phyloP scores from a whole-genome alignment of 2,113 vertebrate genomes.

The Cryptomyrus ogoouensis region DNA sequence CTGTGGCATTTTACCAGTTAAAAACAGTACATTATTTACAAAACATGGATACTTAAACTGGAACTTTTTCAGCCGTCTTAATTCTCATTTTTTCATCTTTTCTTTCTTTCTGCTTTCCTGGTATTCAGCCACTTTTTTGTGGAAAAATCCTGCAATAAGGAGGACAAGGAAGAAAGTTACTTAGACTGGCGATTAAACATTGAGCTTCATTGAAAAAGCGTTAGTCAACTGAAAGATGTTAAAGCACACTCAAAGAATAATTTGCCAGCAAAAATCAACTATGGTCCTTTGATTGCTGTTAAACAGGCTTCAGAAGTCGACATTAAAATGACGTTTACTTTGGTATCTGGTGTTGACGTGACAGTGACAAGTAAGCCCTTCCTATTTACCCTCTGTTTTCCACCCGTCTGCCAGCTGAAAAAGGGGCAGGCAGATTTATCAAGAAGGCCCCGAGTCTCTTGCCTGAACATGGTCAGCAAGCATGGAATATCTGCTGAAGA shows the following conservation, averaged over 20 bases:
- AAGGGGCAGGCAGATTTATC: not conserved
- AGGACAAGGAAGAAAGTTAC: conserved; percentile 18
- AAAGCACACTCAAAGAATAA: not conserved
- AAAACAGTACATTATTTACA: conserved; percentile 12
- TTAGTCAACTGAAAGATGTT: not conserved
- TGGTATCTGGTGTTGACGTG: not conserved
- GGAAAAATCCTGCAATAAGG: conserved; percentile 62
- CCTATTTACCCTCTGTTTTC: not conserved
- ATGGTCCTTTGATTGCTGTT: not conserved
- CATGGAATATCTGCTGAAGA: not conserved
- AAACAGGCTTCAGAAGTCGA: not conserved
- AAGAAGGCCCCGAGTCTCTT: not conserved
- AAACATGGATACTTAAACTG: not conserved
- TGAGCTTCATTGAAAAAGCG: not conserved
- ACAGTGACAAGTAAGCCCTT: not conserved
- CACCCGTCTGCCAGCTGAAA: not conserved
- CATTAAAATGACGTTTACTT: not conserved
- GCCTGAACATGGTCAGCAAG: not conserved
- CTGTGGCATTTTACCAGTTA: not conserved
- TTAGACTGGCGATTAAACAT: not conserved
- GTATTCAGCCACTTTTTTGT: conserved; percentile 75
- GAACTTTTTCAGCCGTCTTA: not conserved
- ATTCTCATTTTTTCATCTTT: conserved; percentile 52
- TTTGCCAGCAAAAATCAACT: not conserved
- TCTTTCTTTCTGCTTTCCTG: conserved; percentile 65